Conservation (phyloP, 2,797 vertebrate species). For the Moxostoma hubbsi region DNA sequence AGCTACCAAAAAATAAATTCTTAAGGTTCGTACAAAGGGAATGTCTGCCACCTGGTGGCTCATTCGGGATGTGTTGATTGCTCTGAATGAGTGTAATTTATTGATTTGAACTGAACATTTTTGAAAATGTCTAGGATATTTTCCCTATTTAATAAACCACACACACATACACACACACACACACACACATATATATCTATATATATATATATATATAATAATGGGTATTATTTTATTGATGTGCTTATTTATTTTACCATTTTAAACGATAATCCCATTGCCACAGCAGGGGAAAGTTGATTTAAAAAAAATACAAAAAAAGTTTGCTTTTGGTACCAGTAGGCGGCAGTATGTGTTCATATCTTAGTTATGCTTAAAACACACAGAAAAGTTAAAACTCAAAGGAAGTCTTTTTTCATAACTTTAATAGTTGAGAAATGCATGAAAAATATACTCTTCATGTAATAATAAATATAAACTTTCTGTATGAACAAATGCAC, state of each 20-base stretch:
- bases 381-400: background rate
- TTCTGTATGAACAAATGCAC: conserved; percentile 93
- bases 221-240: no score
- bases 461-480: conserved; percentile 98
- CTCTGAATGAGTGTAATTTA: background rate
- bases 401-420: background rate
- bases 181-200: background rate
- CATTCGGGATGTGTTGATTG: background rate
- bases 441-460: conserved; percentile 92
- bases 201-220: no score
- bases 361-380: background rate
- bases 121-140: background rate
- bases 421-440: conserved; percentile 73
- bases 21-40: background rate
- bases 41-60: conserved; percentile 50
- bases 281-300: no score
- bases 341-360: conserved; percentile 19
- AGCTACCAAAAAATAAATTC: no score
- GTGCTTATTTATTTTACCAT: background rate
- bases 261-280: no score
- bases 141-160: background rate
- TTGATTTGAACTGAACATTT: background rate
- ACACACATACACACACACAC: background rate
- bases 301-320: no score
- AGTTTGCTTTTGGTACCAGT: background rate